Evolutionary conservation across 2,113 vertebrate species (phyloP).

Genomic region (Bettongia penicillata): DNA sequence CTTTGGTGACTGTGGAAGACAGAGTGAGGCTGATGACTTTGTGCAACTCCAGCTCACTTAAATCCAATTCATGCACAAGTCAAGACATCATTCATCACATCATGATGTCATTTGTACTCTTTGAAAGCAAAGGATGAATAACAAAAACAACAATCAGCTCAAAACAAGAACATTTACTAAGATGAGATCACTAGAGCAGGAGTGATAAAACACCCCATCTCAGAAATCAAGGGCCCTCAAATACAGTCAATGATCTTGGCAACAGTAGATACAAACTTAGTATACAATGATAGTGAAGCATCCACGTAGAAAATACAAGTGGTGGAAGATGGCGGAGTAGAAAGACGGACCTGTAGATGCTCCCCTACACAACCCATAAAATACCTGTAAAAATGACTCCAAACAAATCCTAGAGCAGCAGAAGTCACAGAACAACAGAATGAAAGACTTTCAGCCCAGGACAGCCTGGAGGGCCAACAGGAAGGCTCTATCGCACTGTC

Average conservation of each 20-base stretch:
- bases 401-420: no score
- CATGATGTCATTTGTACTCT: background rate
- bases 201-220: background rate
- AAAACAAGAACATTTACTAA: background rate
- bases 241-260: background rate
- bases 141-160: background rate
- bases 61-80: background rate
- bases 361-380: no score
- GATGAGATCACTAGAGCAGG: background rate
- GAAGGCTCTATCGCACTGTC: no score
- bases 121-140: background rate
- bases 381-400: no score
- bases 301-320: background rate
- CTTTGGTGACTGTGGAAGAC: background rate
- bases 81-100: background rate
- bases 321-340: background rate
- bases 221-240: background rate
- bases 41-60: background rate
- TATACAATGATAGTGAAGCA: background rate
- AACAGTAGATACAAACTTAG: background rate
- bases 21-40: background rate
- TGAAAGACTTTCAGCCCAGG: no score
- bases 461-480: no score
- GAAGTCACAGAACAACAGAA: no score
- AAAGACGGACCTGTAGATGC: no score